Base-by-base conservation (phyloP, 1,140 invertebrate species). In the Brachionus rubens region DNA sequence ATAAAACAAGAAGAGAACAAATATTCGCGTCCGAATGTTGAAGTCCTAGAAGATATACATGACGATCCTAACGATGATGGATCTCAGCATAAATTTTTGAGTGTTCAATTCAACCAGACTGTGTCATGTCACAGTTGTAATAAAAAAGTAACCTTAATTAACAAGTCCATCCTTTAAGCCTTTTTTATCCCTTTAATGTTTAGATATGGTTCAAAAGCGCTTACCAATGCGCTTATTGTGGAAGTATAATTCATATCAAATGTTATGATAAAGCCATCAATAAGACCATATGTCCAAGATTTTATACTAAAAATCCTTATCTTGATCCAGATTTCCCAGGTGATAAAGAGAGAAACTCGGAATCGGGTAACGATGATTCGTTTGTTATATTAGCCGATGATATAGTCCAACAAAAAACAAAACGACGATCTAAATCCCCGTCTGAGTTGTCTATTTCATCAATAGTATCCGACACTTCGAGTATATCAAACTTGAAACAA, bases 131-230 rank as follows among this genome's bases (percentile, higher is more conserved):
- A 72, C 48, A 50, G 28, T 24, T 72, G 68, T 33, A 54, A 54
- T 19, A 48, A 54, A 33, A 72, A 72, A 50, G 52, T 56, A 46
- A 46, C n/a, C n/a, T n/a, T n/a, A n/a, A n/a, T n/a, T 40, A 40
- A n/a, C n/a, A n/a, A n/a, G n/a, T n/a, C n/a, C n/a, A n/a, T n/a
- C n/a, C n/a, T n/a, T n/a, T n/a, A n/a, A n/a, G n/a, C n/a, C n/a
- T n/a, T n/a, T n/a, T n/a, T n/a, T n/a, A n/a, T n/a, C n/a, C n/a
- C n/a, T 40, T 40, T 40, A 40, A 6, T 40, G 4, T 40, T 40
- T 6, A 56, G 52, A 72, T 72, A 3, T 72, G 68, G 68, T 72
- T 72, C 46, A 72, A 72, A 72, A 72, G n/a, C 30, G 68, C 68
- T 0, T 72, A 72, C 46, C 28, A 72, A 16, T 72, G 68, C 24